phyloP scores from a whole-genome alignment of 2,888 invertebrate genomes.

The Melanostoma scalare region DNA sequence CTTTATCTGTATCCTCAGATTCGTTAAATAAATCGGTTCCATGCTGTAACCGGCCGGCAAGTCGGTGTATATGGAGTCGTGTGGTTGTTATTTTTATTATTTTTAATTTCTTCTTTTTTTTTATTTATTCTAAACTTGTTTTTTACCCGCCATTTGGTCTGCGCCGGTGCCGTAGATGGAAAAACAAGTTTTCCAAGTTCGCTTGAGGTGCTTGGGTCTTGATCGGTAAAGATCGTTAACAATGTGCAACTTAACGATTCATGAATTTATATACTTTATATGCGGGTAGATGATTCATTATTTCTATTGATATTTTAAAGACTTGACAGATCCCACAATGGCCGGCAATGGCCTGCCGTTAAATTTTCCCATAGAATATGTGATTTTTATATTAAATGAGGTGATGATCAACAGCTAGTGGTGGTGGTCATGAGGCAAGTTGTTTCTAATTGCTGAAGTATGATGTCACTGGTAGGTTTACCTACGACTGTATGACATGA shows the following conservation, averaged over 20 bases:
- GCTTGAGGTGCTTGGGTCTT: conserved; percentile 29
- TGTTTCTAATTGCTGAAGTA: background rate
- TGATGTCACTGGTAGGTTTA: too few species aligned
- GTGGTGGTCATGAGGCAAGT: conserved; percentile 1
- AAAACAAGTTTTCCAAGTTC: conserved; percentile 66
- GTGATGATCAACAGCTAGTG: background rate
- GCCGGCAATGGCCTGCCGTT: background rate
- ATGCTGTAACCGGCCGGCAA: conserved; percentile 47
- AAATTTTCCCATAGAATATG: conserved; percentile 10
- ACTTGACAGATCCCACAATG: conserved; percentile 21
- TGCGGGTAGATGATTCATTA: conserved; percentile 9
- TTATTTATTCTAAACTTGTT: conserved; percentile 30
- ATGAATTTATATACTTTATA: background rate
- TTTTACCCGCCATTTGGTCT: conserved; percentile 67
- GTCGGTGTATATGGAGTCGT: conserved; percentile 12
- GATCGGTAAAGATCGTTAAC: conserved; percentile 52
- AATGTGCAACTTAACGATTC: background rate
- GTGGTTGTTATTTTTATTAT: background rate
- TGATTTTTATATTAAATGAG: background rate
- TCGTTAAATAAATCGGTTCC: conserved; percentile 7
- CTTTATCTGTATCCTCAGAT: conserved; percentile 25
- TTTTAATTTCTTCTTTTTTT: conserved; percentile 22
- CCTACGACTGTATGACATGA: too few species aligned
- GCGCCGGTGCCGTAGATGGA: conserved; percentile 61
- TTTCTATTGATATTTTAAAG: conserved; percentile 7